These are phyloP conservation scores for Atherix ibis DNA, from an alignment of 2,888 invertebrate genomes.

Conservation along the genomic window DNA sequence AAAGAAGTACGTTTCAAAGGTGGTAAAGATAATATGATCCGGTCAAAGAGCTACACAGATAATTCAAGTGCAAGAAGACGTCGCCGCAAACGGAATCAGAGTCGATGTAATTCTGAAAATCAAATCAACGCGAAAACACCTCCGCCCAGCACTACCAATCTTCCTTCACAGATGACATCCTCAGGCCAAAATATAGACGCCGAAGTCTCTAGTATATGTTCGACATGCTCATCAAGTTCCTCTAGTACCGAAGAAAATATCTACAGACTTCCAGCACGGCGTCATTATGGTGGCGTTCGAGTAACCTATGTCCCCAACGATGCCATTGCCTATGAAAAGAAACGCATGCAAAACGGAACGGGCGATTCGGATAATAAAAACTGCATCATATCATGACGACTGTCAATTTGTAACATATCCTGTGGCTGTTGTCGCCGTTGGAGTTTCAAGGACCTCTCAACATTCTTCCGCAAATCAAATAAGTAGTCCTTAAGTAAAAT, in stretches of 20 bases:
- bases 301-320: conserved; percentile 90
- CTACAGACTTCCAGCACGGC: conserved; percentile 66
- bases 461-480: conserved; percentile 4
- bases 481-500: not conserved
- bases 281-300: conserved; percentile 77
- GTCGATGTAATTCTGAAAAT: conserved; percentile 21
- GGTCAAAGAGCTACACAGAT: conserved; percentile 39
- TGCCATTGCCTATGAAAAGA: conserved; percentile 65
- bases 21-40: conserved; percentile 33
- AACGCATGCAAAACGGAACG: conserved; percentile 37
- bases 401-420: conserved; percentile 12
- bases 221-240: conserved; percentile 75
- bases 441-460: conserved; percentile 7
- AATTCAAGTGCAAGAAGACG: conserved; percentile 18
- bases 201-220: conserved; percentile 67
- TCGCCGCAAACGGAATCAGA: conserved; percentile 22
- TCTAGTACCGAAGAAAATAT: conserved; percentile 82
- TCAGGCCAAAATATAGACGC: conserved; percentile 33
- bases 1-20: conserved; percentile 33
- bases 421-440: conserved; percentile 7
- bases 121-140: conserved; percentile 29
- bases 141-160: conserved; percentile 6
- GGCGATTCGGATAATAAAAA: conserved; percentile 46
- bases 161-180: not conserved
- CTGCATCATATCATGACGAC: conserved; percentile 70